Evolutionary conservation across 2,113 vertebrate genomes (phyloP), one percentile per base, ranked within the genome.

Genomic region (Otocyon megalotis): DNA sequence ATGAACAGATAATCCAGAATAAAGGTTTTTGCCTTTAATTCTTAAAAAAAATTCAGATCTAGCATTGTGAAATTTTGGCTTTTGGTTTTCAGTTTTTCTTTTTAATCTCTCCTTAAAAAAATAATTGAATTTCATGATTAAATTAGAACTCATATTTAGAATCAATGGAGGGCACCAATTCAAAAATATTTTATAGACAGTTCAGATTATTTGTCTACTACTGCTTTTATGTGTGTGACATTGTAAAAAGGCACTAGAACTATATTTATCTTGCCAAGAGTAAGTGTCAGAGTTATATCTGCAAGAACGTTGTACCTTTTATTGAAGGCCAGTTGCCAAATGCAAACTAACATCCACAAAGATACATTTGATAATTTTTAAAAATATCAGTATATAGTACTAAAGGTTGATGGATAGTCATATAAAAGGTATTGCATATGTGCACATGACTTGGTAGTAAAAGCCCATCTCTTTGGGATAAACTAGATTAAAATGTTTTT

Each of bases 271-370:
- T 98, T 97, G 77, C 96, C 92, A 97, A 98, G 97, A 97, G 98
- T 97, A 98, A 98, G 98, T 98, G 90, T 98, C 98, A 98, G 98
- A 98, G 93, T 93, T 88, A 71, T 97, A 98, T 94, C 43, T 85
- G 92, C 94, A 97, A 80, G 90, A 97, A 93, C 71, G 90, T 3
- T 95, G 92, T 98, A 95, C 19, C 96, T 98, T 96, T 97, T 96
- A 63, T 90, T 95, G 94, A 98, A 96, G 76, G 82, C 96, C 97
- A 93, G n/a, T 90, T 97, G 83, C 88, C 98, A 98, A 98, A 97
- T 97, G 90, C 82, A 98, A 98, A 98, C 97, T 96, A 98, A 97
- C 58, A 96, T 37, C 92, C 97, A 83, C 69, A 96, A 86, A 97
- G 76, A 98, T 97, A 97, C 93, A 96, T 14, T 88, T 92, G 86